Conservation (phyloP, 2,797 vertebrate genomes). For the Eutrigla gurnardus region DNA sequence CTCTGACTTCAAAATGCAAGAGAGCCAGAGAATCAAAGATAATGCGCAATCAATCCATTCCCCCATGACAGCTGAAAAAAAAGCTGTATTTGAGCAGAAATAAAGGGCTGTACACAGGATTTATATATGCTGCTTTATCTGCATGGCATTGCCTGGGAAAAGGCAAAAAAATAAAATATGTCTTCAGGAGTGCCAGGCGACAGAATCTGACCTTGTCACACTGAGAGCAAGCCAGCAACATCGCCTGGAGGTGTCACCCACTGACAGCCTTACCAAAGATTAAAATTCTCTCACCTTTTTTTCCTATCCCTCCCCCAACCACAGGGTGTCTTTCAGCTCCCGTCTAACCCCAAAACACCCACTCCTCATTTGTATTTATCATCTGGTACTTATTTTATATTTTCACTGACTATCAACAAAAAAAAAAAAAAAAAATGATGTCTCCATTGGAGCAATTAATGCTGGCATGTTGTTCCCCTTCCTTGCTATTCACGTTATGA, state of each 20-base stretch:
- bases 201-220: constrained; percentile 63
- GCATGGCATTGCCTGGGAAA: background rate
- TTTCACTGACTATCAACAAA: constrained; percentile 39
- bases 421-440: constrained; percentile 50
- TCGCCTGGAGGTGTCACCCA: constrained; percentile 50
- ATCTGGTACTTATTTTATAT: constrained; percentile 50
- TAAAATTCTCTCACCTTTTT: constrained; percentile 20
- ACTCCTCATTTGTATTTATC: constrained; percentile 56
- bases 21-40: constrained; percentile 64
- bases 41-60: constrained; percentile 58
- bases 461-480: constrained; percentile 51
- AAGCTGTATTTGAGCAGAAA: constrained; percentile 61
- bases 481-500: constrained; percentile 55
- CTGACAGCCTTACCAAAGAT: constrained; percentile 50
- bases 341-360: constrained; percentile 23
- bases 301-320: constrained; percentile 6
- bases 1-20: constrained; percentile 65
- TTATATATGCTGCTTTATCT: constrained; percentile 65
- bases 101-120: constrained; percentile 61
- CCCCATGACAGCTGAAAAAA: constrained; percentile 52
- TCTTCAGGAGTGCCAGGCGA: constrained; percentile 33
- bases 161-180: constrained; percentile 1
- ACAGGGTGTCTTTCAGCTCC: background rate
- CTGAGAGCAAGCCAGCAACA: constrained; percentile 42
- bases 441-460: constrained; percentile 77